phyloP scores from a whole-genome alignment of 1,140 invertebrate genomes.

The Caenorhabditis latens region DNA sequence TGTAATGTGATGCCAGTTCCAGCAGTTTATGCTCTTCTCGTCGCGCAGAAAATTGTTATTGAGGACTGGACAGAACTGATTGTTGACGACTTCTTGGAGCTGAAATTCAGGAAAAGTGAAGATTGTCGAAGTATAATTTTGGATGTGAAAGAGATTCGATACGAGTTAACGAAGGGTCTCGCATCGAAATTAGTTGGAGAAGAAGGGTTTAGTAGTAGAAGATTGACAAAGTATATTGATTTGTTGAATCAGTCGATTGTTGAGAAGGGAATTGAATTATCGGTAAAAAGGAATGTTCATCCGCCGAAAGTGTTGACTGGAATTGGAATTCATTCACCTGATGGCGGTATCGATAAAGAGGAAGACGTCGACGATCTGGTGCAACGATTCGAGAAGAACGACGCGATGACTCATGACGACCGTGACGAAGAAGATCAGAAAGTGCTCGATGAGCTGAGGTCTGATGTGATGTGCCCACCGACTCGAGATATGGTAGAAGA shows the following conservation, averaged over 20 bases:
- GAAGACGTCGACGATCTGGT: conserved; percentile 25
- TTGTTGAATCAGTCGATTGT: conserved; percentile 13
- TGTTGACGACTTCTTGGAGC: conserved; percentile 60
- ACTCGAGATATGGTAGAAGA: conserved; percentile 59
- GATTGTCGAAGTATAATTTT: conserved; percentile 32
- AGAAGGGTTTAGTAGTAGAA: conserved; percentile 30
- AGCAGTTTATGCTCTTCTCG: conserved; percentile 24
- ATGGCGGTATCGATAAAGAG: conserved; percentile 54
- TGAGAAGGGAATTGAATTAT: conserved; percentile 46
- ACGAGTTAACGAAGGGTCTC: conserved; percentile 55
- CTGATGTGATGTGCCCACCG: conserved; percentile 43
- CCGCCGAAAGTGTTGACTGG: conserved; percentile 53
- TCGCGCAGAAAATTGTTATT: conserved; percentile 62
- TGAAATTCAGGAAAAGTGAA: conserved; percentile 21
- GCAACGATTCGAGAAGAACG: conserved; percentile 13
- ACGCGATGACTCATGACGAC: neutral
- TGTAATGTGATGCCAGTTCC: conserved; percentile 63
- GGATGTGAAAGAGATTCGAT: conserved; percentile 39
- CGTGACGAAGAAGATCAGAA: neutral
- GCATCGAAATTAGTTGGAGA: conserved; percentile 26
- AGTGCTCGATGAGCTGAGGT: neutral
- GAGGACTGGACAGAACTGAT: conserved; percentile 50
- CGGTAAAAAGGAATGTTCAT: conserved; percentile 48
- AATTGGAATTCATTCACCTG: conserved; percentile 55
- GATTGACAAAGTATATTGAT: neutral